phyloP scores from a whole-genome alignment of 2,888 invertebrate genomes.

The Lagria hirta region DNA sequence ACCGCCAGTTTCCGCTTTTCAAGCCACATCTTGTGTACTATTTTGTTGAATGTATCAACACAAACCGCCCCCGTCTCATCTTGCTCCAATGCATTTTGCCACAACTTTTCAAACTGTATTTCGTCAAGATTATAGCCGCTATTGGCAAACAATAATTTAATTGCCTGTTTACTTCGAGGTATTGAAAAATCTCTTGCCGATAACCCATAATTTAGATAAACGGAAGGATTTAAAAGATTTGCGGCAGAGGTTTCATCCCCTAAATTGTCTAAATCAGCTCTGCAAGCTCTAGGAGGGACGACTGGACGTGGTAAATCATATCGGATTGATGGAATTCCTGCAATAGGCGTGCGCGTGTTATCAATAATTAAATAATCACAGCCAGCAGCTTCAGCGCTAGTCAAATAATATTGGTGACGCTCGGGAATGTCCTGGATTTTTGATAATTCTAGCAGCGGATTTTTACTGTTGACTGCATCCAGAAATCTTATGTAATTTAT shows the following conservation, averaged over 20 bases:
- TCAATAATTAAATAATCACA: constrained; percentile 46
- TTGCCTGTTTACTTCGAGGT: constrained; percentile 43
- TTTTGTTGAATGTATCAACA: constrained; percentile 57
- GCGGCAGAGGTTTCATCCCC: constrained; percentile 47
- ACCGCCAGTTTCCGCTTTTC: constrained; percentile 30
- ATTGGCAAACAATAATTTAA: constrained; percentile 58
- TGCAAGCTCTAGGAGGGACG: constrained; percentile 39
- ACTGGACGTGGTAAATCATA: constrained; percentile 39
- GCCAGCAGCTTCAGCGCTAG: constrained; percentile 41
- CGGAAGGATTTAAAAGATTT: constrained; percentile 52
- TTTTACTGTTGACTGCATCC: constrained; percentile 55
- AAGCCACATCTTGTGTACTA: constrained; percentile 40
- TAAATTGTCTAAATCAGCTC: constrained; percentile 44
- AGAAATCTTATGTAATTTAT: constrained; percentile 59
- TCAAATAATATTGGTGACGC: constrained; percentile 42
- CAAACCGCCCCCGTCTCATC: constrained; percentile 60
- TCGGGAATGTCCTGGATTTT: constrained; percentile 51
- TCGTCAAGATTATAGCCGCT: constrained; percentile 57
- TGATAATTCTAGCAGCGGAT: constrained; percentile 48
- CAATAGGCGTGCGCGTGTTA: constrained; percentile 37
- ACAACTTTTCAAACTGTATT: constrained; percentile 56
- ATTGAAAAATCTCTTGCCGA: constrained; percentile 52
- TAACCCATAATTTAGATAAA: constrained; percentile 53
- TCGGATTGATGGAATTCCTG: constrained; percentile 45
- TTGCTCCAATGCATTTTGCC: constrained; percentile 56